phyloP scores from a whole-genome alignment of 2,113 vertebrate species.

The Delphinus delphis region DNA sequence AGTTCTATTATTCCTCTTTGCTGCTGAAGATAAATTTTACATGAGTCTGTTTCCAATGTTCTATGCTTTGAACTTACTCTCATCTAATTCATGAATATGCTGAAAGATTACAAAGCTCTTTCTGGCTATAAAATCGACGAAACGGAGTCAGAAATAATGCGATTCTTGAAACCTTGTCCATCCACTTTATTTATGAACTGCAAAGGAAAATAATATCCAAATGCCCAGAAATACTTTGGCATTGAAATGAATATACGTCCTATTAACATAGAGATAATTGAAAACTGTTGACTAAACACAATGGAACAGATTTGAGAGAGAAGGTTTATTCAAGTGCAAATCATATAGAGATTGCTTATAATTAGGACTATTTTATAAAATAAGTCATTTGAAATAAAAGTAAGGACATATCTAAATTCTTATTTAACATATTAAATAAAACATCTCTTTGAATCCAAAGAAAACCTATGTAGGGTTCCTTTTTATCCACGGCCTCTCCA shows the following conservation, averaged over 20 bases:
- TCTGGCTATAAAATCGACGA: constrained; percentile 52
- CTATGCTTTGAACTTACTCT: constrained; percentile 58
- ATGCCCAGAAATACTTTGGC: constrained; percentile 67
- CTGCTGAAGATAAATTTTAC: constrained; percentile 46
- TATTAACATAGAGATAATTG: constrained; percentile 64
- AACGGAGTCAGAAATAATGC: constrained; percentile 43
- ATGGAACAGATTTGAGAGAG: not conserved
- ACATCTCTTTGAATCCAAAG: not conserved
- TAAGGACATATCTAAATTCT: not conserved
- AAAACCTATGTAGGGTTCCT: not conserved
- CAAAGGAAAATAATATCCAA: constrained; percentile 60
- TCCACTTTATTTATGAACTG: constrained; percentile 63
- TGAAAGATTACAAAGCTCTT: constrained; percentile 68
- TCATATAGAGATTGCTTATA: not conserved
- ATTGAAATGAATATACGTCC: not conserved
- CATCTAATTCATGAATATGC: constrained; percentile 59
- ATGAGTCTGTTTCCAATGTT: constrained; percentile 65
- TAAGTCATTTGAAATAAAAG: not conserved
- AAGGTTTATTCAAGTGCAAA: not conserved
- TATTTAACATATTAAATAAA: not conserved
- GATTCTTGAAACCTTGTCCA: constrained; percentile 44
- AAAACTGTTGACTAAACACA: constrained; percentile 55
- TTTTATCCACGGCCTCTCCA: no score
- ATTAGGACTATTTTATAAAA: constrained; percentile 3
- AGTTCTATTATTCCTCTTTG: constrained; percentile 20